Conservation (phyloP, 2,888 invertebrate species). For the Lucinisca nassula region DNA sequence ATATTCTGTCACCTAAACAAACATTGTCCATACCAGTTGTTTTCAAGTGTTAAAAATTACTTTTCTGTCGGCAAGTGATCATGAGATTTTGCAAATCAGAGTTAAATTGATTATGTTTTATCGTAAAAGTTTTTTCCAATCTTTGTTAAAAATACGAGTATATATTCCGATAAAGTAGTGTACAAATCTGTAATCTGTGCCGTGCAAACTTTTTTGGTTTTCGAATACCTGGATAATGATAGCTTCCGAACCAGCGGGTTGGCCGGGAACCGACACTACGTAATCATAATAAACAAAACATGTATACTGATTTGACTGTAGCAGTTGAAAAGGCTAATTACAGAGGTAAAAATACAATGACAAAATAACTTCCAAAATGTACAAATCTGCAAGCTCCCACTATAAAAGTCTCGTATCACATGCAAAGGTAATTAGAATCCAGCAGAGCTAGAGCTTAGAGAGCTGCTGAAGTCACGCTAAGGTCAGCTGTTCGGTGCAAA, state of each 20-base stretch:
- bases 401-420: too few relatives aligned
- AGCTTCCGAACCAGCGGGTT: background rate
- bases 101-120: background rate
- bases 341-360: background rate
- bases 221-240: too few relatives aligned
- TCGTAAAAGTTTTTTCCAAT: background rate
- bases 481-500: too few relatives aligned
- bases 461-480: too few relatives aligned
- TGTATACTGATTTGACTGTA: background rate
- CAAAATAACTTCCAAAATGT: background rate
- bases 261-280: background rate
- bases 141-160: background rate
- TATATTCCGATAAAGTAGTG: background rate
- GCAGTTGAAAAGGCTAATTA: background rate
- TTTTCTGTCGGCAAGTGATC: background rate
- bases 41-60: background rate
- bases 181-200: background rate
- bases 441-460: too few relatives aligned
- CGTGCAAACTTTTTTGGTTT: background rate
- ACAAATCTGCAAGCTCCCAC: background rate
- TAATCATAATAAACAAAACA: background rate
- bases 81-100: background rate
- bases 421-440: too few relatives aligned
- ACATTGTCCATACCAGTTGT: background rate
- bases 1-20: background rate